Conservation (phyloP, 2,888 invertebrate genomes). For the Cecidostiba fungosa region DNA sequence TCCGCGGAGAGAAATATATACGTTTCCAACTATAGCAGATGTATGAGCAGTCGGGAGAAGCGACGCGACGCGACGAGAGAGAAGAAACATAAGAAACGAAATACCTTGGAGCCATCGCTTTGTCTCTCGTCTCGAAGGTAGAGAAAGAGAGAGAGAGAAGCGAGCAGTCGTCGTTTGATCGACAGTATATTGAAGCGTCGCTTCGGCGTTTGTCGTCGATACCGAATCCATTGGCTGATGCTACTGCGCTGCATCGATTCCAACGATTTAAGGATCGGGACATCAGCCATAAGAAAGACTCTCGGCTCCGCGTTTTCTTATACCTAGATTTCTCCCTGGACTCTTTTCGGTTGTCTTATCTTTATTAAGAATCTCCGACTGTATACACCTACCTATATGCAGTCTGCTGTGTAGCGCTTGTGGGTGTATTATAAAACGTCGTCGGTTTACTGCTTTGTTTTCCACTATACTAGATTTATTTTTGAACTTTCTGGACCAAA, state of each 20-base stretch:
- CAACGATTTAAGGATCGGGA: conserved; percentile 47
- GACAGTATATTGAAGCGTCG: conserved; percentile 54
- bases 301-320: conserved; percentile 32
- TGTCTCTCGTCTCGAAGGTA: conserved; percentile 66
- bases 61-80: conserved; percentile 29
- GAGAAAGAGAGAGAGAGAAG: background rate
- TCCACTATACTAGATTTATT: too few relatives aligned
- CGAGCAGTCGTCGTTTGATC: conserved; percentile 59
- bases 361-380: conserved; percentile 49
- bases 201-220: conserved; percentile 47
- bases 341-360: conserved; percentile 30
- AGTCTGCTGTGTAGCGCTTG: too few relatives aligned
- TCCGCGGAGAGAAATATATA: conserved; percentile 52
- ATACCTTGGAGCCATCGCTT: conserved; percentile 76
- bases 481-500: background rate
- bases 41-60: conserved; percentile 54
- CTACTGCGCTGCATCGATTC: conserved; percentile 31
- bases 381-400: too few relatives aligned
- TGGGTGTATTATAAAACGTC: too few relatives aligned
- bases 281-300: conserved; percentile 32
- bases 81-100: conserved; percentile 71
- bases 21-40: conserved; percentile 62
- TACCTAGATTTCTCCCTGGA: conserved; percentile 31
- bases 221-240: conserved; percentile 46
- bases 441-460: too few relatives aligned